These are phyloP conservation scores for Siderastrea radians DNA, from an alignment of 92 coral and sea anemone species.

Conservation along the genomic window DNA sequence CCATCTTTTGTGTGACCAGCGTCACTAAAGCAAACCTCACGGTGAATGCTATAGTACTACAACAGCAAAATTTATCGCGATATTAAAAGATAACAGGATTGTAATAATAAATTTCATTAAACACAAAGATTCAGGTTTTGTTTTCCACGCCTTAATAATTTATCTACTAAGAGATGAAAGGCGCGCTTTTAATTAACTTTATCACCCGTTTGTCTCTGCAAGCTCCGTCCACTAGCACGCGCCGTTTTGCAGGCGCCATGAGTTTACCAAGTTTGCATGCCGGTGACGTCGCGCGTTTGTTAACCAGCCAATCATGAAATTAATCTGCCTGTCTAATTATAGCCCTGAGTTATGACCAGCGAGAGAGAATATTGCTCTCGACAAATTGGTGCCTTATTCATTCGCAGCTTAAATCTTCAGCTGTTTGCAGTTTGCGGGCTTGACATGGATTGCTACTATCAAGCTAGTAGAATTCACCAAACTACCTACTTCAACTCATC, in stretches of 20 bases:
- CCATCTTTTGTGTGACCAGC: background rate
- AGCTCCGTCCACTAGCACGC: constrained; percentile 45
- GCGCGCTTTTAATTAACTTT: constrained; percentile 43
- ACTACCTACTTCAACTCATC: constrained; percentile 67
- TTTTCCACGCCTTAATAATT: constrained; percentile 30
- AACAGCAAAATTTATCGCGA: background rate
- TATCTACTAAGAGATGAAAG: constrained; percentile 30
- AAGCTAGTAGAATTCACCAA: constrained; percentile 48
- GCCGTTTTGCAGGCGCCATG: constrained; percentile 74
- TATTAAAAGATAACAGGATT: constrained; percentile 16
- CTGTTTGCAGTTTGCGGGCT: background rate
- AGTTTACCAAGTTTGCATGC: constrained; percentile 75
- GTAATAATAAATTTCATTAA: constrained; percentile 24
- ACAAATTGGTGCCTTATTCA: constrained; percentile 49
- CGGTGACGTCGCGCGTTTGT: constrained; percentile 80
- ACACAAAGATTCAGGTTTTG: constrained; percentile 33
- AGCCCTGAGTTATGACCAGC: constrained; percentile 56
- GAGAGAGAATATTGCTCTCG: constrained; percentile 45
- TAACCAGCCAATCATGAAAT: constrained; percentile 80
- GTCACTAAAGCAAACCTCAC: background rate
- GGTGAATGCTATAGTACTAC: background rate
- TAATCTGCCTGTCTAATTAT: constrained; percentile 68
- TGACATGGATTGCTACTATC: constrained; percentile 69
- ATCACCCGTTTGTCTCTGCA: constrained; percentile 31
- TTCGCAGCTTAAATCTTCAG: background rate